Base-by-base conservation (phyloP, 92 coral and sea anemone genomes). In the Palythoa heliodiscus region DNA sequence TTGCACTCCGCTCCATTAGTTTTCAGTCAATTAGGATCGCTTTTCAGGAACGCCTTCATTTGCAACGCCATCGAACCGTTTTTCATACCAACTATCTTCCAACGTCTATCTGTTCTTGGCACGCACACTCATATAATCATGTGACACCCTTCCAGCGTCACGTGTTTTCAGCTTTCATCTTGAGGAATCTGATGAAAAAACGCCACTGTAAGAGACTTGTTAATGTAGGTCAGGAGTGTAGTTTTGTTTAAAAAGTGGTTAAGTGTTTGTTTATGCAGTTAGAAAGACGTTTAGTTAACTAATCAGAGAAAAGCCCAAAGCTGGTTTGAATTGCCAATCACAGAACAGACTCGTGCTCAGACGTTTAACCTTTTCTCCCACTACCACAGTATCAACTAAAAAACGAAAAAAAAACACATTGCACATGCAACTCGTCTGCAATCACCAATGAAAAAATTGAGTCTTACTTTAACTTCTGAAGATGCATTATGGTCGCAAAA, bases 131-230 rank as follows among this genome's bases (percentile, higher is more conserved):
- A 38, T 53, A n/a, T 66, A 4, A 37, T 82, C 73, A 63, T 58
- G 22, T 82, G 86, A 55, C 54, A 81, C 47, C n/a, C 43, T 22
- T 48, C 77, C 60, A 43, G 60, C 82, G 43, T 89, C 95, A 90
- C 93, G 88, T 75, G 87, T 83, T 77, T 35, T 89, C 83, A 77
- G 79, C 92, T 83, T 89, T 87, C 23, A 80, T 87, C 82, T 71
- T 90, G 19, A 70, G 82, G 84, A 87, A 83, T 90, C 93, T 90
- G 82, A 73, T 53, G 40, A 66, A 9, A 17, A 43, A 66, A 67
- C 6, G 22, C 22, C 20, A 19, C 20, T 4, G 69, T 63, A 19
- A 17, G 10, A 7, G 69, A n/a, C 7, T 19, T 63, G 24, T n/a
- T 11, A 19, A 19, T 63, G 7, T 35, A 63, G 20, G 20, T 3